Evolutionary conservation across 2,113 vertebrate genomes (phyloP).

Genomic region (Corythoichthys intestinalis): DNA sequence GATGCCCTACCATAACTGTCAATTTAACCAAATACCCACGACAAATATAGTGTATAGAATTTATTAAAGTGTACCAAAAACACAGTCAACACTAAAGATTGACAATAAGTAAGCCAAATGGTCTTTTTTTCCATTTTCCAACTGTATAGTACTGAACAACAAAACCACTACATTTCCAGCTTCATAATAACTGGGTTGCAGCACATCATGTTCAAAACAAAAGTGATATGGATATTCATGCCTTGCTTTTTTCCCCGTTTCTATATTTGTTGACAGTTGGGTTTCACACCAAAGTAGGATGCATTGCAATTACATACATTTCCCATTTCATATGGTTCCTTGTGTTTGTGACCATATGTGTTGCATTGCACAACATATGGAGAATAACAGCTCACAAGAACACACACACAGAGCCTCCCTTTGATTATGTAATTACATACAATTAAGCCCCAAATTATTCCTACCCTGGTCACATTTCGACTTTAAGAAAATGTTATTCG

Average conservation of each 20-base stretch:
- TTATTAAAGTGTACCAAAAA: background rate
- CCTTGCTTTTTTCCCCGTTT: background rate
- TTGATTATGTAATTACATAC: background rate
- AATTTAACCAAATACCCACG: background rate
- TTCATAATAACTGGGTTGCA: background rate
- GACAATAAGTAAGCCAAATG: background rate
- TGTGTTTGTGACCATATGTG: background rate
- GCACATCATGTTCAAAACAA: background rate
- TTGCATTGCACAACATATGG: background rate
- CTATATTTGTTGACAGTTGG: background rate
- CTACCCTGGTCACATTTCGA: background rate
- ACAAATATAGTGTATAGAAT: background rate
- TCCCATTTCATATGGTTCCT: background rate
- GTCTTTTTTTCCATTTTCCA: background rate
- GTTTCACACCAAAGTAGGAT: background rate
- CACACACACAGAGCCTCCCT: slow-evolving; percentile 1
- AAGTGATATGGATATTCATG: background rate
- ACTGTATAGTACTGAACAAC: background rate
- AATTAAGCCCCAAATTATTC: background rate
- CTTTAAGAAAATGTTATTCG: background rate
- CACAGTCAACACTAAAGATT: background rate
- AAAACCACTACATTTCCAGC: background rate
- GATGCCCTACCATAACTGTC: background rate
- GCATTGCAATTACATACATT: background rate
- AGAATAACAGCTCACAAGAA: background rate